phyloP scores from a whole-genome alignment of 2,888 invertebrate genomes.

The Nycteola revayana region DNA sequence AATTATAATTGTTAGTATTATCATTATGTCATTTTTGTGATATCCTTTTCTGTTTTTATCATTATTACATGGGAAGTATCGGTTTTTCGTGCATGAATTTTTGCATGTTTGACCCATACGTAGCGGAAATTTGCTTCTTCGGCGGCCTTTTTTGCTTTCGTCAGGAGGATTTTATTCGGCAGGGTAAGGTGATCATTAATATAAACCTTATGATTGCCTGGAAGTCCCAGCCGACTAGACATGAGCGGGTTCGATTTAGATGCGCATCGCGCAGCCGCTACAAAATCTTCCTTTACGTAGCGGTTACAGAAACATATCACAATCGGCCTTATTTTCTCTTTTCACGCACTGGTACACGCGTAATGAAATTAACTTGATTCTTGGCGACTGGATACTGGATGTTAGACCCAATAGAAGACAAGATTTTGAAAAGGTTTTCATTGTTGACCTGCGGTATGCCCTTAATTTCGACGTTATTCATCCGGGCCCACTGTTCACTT shows the following conservation, averaged over 20 bases:
- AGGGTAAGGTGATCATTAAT: conserved; percentile 3
- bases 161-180: not conserved
- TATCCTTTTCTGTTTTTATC: no score
- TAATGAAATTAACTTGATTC: not conserved
- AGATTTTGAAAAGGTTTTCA: conserved; percentile 2
- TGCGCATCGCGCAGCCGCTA: not conserved
- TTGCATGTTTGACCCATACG: no score
- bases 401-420: not conserved
- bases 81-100: no score
- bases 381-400: not conserved
- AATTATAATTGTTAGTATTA: no score
- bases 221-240: no score
- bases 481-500: not conserved
- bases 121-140: no score
- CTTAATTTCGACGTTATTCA: conserved; percentile 4
- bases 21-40: no score
- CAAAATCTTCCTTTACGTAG: not conserved
- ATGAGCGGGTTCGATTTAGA: no score
- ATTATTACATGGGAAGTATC: no score
- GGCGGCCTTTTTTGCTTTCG: not conserved
- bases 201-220: not conserved
- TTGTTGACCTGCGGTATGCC: conserved; percentile 1
- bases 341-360: not conserved
- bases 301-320: not conserved
- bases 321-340: not conserved